Conservation (phyloP, 2,797 vertebrate genomes). For the Artibeus jamaicensis region DNA sequence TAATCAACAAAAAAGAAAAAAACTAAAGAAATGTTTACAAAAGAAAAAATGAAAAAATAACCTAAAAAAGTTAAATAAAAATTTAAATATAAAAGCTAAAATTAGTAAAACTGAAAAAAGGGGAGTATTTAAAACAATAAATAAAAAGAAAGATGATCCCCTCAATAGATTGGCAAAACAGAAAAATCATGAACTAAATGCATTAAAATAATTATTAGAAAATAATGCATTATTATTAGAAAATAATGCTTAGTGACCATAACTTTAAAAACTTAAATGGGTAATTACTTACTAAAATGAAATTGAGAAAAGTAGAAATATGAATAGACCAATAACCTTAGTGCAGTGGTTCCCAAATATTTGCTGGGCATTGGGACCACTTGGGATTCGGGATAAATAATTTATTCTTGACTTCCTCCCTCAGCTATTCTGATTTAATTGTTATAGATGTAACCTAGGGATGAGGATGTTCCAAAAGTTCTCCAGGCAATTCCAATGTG, state of each 20-base stretch:
- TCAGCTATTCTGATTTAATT: constrained; percentile 10
- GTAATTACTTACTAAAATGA: constrained; percentile 56
- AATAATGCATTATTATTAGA: neutral
- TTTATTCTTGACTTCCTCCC: neutral
- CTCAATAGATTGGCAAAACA: constrained; percentile 14
- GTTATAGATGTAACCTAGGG: neutral
- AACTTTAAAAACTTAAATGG: constrained; percentile 44
- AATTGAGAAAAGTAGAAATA: constrained; percentile 47
- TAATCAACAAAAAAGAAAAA: neutral
- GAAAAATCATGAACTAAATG: neutral
- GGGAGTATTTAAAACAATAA: neutral
- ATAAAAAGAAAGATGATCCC: neutral
- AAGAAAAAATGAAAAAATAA: neutral
- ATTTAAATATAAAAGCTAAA: constrained; percentile 19
- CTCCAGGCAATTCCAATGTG: neutral
- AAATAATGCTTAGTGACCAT: constrained; percentile 20
- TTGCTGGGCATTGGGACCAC: constrained; percentile 2
- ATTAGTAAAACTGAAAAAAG: neutral
- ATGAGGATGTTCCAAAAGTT: neutral
- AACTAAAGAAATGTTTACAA: neutral
- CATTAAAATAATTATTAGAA: neutral
- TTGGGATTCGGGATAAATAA: neutral
- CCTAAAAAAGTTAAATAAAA: neutral
- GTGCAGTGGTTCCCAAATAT: neutral
- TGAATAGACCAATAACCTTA: constrained; percentile 31